Base-by-base conservation (phyloP, 2,888 invertebrate genomes). In the Trichopria drosophilae region DNA sequence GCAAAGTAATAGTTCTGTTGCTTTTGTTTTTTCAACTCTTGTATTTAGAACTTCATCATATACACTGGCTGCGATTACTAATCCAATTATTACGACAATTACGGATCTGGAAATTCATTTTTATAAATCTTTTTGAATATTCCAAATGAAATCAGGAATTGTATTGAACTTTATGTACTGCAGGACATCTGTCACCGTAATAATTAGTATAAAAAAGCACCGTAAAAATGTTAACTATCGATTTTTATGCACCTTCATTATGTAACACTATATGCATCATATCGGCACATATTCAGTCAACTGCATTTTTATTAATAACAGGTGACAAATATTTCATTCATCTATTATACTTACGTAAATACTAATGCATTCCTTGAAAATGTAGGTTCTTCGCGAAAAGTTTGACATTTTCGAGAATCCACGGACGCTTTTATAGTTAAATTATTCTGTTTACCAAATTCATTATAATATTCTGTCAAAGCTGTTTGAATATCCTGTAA, bases 401-500 rank as follows among this genome's bases (percentile, higher is more conserved):
- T 43, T 37, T 65, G 61, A 45, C 64, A 62, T 15, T 56, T 44
- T 9, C 60, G 18, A 4, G 58, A 49, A 19, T 62, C 51, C 12
- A 66, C 50, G 12, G 54, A 29, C 12, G 56, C 50, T 5, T 53
- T 43, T 18, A 65, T 28, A 5, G 45, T 29, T 6, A 67, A 22
- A 32, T 66, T 54, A 18, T 57, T 53, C 12, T 51, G 19, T 2
- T 45, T 13, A 3, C 56, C 72, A 50, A 81, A 72, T 39, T 72
- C 71, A 13, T 69, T 67, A 5, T 83, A 59, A 13, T 74, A 76
- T 35, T 76, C 72, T 36, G 71, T 71, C 22, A 84, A 71, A 3
- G 80, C 78, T 16, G 76, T 67, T 62, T 82, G 78, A 1, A 84
- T 79, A 61, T 85, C 84, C 19, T 72, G 61, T 12, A 80, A 59